Base-by-base conservation (phyloP, 1,140 invertebrate species). In the Lanistes nyassanus region DNA sequence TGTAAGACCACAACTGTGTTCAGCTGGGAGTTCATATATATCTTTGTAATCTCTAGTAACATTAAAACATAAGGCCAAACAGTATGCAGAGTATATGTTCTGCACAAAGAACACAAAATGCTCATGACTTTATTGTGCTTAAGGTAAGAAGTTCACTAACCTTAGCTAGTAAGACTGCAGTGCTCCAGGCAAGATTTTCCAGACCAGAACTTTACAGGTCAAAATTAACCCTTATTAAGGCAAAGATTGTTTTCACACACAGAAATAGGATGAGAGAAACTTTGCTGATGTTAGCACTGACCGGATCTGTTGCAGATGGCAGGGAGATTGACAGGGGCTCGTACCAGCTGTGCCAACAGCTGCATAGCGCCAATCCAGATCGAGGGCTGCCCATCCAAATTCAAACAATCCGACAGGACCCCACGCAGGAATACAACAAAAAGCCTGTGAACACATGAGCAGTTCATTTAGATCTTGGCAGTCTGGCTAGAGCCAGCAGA, bases 221-320 rank as follows among this genome's bases (percentile, higher is more conserved):
- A 62, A n/a, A 62, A 9, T 62, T 62, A 29, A n/a, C 58, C 13
- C 23, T 19, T 62, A 31, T n/a, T 62, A 29, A 13, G 34, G 34
- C 58, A 31, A 13, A n/a, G 34, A 21, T 55, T 55, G 19, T 2
- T 2, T 2, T 55, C 62, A 65, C 29, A 29, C 31, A 29, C 62
- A 34, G 19, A 4, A 66, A 39, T 19, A 39, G 29, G 55, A n/a
- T 3, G 34, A n/a, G 9, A 56, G 47, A 55, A 36, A 23, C 47
- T 55, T 4, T 26, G 21, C 29, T 5, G 19, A 16, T 31, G 31
- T 11, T 19, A 67, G 36, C n/a, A 16, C 65, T 67, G 21, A 29
- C 70, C 70, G 19, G 70, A 31, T 56, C 42, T 72, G 29, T 16
- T 60, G 70, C 70, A 72, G 70, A 72, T 36, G 56, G 42, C 37